Evolutionary conservation across 2,113 vertebrate genomes (phyloP).

Genomic region (Bubo scandiacus): DNA sequence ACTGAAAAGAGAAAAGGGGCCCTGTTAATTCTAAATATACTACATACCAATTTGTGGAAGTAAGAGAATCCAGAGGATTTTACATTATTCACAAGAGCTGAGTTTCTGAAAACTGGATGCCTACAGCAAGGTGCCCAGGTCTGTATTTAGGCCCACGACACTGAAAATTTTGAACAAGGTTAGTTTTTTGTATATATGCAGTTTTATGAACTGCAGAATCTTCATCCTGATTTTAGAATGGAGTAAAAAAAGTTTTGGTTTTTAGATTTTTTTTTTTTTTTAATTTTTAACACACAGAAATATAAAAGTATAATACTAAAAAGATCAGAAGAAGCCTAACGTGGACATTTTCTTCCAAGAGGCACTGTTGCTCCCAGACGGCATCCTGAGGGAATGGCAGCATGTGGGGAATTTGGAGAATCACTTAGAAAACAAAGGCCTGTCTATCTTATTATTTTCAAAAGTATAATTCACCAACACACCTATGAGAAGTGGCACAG

Average conservation of each 20-base stretch:
- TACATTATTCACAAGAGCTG: neutral
- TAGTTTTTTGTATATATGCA: neutral
- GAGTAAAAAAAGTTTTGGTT: neutral
- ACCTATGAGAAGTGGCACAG: neutral
- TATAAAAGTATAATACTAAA: neutral
- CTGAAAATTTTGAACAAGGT: neutral
- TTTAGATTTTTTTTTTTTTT: neutral
- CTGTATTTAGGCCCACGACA: neutral
- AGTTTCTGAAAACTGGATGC: neutral
- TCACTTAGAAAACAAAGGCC: neutral
- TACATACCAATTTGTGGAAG: neutral
- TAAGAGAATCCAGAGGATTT: constrained; percentile 16
- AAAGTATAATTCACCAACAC: neutral
- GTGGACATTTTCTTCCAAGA: neutral
- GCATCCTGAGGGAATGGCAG: neutral
- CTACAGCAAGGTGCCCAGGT: constrained; percentile 18
- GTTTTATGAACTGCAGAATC: neutral
- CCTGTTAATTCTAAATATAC: constrained; percentile 9
- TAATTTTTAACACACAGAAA: neutral
- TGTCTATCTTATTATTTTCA: neutral
- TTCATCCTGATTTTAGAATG: neutral
- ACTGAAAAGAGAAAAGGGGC: neutral
- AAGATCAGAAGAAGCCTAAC: neutral
- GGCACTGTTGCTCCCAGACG: neutral
- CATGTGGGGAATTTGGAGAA: neutral